Evolutionary conservation across 2,113 vertebrate species (phyloP), one percentile per base, ranked within the genome.

Genomic region (Candoia aspera): DNA sequence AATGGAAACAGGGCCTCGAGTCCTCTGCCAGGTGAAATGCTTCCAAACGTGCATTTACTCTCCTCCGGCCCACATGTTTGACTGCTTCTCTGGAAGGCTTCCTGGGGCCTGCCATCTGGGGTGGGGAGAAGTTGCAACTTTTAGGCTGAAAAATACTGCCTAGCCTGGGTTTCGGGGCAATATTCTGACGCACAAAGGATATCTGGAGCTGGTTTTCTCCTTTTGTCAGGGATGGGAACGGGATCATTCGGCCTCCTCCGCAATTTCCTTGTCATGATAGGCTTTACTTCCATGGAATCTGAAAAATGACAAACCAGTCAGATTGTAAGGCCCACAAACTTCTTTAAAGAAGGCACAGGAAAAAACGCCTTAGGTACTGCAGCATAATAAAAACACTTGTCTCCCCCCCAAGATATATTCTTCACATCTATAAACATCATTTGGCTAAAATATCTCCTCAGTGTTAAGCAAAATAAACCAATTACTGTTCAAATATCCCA

Each of bases 211-310:
- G 99, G 99, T 96, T 99, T 99, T 91, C 99, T 98, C 88, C 99
- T 97, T 96, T 99, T 99, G 97, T 99, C 99, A 21, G 99, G 99
- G 93, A 99, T 99, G 3, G 99, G 99, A 62, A 99, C 99, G 0
- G 99, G 99, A 96, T 99, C 99, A 0, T 99, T 99, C 1, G 99
- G 99, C 90, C 99, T 97, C 60, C 99, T 96, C 94, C 99, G 97
- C 94, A 99, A 95, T 92, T 99, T 99, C 62, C 99, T 97, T 1
- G 99, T 99, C 99, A 99, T 99, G 95, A 99, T 99, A 0, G 99
- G 99, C 93, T 99, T 99, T 92, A 99, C 99, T 93, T 99, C 99
- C 99, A 99, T 99, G 10, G 99, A 99, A 97, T 99, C 99, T 99
- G 96, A 1, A 23, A 54, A 94, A 91, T 33, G 96, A 96, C 1